Base-by-base conservation (phyloP, 2,797 vertebrate species). In the Labeo calbasu region DNA sequence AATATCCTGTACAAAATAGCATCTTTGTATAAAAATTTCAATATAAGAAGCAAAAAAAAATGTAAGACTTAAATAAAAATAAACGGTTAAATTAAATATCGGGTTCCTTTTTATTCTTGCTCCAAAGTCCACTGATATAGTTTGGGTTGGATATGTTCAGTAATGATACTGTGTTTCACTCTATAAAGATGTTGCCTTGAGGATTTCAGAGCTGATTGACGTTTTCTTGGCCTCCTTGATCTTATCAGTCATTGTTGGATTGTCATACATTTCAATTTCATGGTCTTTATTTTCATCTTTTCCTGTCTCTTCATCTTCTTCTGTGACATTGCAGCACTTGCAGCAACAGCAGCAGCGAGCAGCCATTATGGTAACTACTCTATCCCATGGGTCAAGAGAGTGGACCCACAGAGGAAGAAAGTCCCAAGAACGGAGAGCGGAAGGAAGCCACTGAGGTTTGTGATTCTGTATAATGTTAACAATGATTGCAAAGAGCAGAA, bases 361-460 rank as follows among this genome's bases (percentile, higher is more conserved):
- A 0, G 87, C 85, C 0, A 88, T 25, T 40, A 87, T 13, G 11
- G 90, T 90, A 14, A 99, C 79, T 12, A 95, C 0, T 21, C 90
- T 86, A 88, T 99, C 97, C 97, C 97, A 99, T n/a, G 97, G 97
- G 77, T 94, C 93, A 43, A 99, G 90, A 0, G 97, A 99, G 86
- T 92, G 96, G 88, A 97, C 92, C 96, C 97, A 99, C 17, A 90
- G 1, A 1, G 98, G 98, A 53, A 99, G 95, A 91, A 97, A 99
- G 88, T 95, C 92, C 97, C 97, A 99, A 25, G 91, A 95, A 78
- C 85, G 94, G 79, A 99, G 94, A 6, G 70, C 90, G 46, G 85
- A 50, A 1, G 98, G 97, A 91, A 99, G 91, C 51, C 89, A 84
- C 3, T 89, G 71, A 0, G 97, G 96, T 70, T 90, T 92, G 77